Percentiles rank a stretch among this genome's conserved stretches.
Evolutionary conservation across 2,113 vertebrate genomes (phyloP).

Genomic region (Petaurus breviceps): DNA sequence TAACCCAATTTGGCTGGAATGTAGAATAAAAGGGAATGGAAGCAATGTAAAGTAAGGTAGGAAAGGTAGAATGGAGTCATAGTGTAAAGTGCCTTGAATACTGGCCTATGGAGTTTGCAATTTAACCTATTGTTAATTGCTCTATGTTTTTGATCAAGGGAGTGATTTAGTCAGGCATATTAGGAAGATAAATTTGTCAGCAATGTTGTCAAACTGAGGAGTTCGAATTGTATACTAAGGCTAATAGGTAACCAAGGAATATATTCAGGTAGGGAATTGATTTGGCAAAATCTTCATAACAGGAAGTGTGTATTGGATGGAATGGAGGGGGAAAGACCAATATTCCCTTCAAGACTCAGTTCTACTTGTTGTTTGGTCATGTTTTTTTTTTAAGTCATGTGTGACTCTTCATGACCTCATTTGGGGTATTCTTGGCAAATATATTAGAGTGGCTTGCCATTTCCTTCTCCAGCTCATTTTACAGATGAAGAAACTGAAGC

Average conservation of each 20-base stretch:
- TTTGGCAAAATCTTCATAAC: not conserved
- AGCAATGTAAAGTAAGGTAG: not conserved
- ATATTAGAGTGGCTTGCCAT: not conserved
- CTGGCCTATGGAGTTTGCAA: not conserved
- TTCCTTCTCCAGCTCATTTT: not conserved
- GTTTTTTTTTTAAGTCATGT: no score
- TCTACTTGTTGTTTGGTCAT: not conserved
- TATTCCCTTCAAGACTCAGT: not conserved
- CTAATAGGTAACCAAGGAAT: not conserved
- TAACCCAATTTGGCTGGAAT: not conserved
- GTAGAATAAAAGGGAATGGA: not conserved
- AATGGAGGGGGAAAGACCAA: not conserved
- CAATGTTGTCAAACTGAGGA: not conserved
- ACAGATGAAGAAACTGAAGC: not conserved
- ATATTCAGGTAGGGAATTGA: not conserved
- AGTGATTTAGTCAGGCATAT: not conserved
- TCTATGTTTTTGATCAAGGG: not conserved
- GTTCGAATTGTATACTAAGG: not conserved
- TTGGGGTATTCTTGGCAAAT: no score
- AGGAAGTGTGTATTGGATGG: not conserved
- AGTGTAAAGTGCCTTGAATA: not conserved
- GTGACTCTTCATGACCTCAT: no score
- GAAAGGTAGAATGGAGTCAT: not conserved
- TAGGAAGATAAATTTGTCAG: not conserved
- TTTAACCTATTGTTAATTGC: not conserved